Evolutionary conservation across 2,888 invertebrate species (phyloP).

Genomic region (Eupithecia subumbrata): DNA sequence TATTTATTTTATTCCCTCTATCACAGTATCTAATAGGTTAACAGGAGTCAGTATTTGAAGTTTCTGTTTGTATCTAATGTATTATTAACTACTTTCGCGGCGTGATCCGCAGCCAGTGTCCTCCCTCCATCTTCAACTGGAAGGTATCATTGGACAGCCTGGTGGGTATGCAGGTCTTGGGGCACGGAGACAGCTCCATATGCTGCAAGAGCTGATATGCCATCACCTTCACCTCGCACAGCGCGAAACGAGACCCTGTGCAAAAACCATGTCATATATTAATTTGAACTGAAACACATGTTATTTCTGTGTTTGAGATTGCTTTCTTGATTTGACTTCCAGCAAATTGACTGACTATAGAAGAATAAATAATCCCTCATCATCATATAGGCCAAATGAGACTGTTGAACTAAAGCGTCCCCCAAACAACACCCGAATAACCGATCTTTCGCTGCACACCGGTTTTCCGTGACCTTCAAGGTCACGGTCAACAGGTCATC

Average conservation of each 20-base stretch:
- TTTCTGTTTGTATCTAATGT: background rate
- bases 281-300: background rate
- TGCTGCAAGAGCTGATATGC: conserved; percentile 63
- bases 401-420: too few relatives aligned
- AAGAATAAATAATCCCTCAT: too few relatives aligned
- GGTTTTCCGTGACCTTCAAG: background rate
- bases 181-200: conserved; percentile 61
- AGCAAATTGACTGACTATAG: background rate
- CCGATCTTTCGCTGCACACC: too few relatives aligned
- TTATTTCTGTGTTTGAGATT: background rate
- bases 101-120: conserved; percentile 62
- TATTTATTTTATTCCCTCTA: background rate
- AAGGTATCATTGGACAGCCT: conserved; percentile 51
- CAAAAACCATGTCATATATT: background rate
- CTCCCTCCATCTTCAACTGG: conserved; percentile 58
- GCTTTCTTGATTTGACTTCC: background rate
- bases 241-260: conserved; percentile 68
- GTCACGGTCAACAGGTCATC: background rate
- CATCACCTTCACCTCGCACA: conserved; percentile 71
- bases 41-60: background rate
- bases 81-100: conserved; percentile 23
- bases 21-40: too few relatives aligned
- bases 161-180: conserved; percentile 58
- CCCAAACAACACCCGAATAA: too few relatives aligned
- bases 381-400: too few relatives aligned